Base-by-base conservation (phyloP, 1,140 invertebrate species). In the Leptinotarsa texana region DNA sequence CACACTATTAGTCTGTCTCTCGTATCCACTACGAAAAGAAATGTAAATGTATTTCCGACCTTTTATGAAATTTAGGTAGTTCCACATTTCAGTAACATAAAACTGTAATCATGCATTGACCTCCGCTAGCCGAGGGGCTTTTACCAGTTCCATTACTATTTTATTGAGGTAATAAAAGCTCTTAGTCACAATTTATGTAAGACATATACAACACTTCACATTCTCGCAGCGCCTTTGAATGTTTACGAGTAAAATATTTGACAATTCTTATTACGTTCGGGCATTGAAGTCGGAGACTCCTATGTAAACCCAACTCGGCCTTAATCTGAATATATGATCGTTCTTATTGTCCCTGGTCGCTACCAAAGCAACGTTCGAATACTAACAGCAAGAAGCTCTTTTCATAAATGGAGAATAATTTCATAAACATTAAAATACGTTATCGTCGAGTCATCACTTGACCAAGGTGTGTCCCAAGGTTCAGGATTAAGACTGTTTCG, bases 261-360 rank as follows among this genome's bases (percentile, higher is more conserved):
- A 83, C 80, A 81, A 81, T 82, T 83, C 82, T 80, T 83, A 83
- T 83, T 83, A 80, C 81, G 66, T 76, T 76, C 61, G 78, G 74
- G 77, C 76, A 78, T 77, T 78, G 72, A 80, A 68, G 72, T 73
- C 74, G 33, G 75, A 79, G 76, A 77, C 75, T 77, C 73, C 73
- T 75, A 77, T 80, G 79, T 80, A 79, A 81, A 80, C 80, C 78
- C 73, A 73, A 74, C 77, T 78, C 75, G 79, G 75, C 74, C 79
- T 79, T 83, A 82, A 83, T 83, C 82, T 83, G 81, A 82, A 83
- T 83, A 83, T 82, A 83, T 81, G 82, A 81, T 82, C 73, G 75
- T 77, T 77, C 80, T 82, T 82, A 83, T 82, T 83, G 82, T 82
- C 79, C 80, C 73, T 72, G 69, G 69, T 72, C 62, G 75, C 80